Base-by-base conservation (phyloP, 2,888 invertebrate genomes). In the Drosophila melanosoma region DNA sequence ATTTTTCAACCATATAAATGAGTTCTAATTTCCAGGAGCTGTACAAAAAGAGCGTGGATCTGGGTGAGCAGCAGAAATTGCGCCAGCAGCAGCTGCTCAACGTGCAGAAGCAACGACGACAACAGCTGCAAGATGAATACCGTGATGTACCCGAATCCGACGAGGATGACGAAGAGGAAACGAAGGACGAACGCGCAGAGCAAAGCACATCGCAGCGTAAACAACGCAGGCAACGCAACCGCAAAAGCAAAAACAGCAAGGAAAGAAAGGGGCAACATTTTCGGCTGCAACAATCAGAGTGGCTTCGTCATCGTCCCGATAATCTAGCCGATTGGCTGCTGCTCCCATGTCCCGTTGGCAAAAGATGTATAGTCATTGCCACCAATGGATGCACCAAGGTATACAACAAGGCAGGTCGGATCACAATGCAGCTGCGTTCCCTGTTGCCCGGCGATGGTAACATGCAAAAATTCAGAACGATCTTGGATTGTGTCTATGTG, bases 201-300 rank as follows among this genome's bases (percentile, higher is more conserved):
- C 63, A 54, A 60, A 62, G 54, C 45, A 56, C 52, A 42, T 4
- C 61, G 36, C 65, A 63, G 17, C 71, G 59, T 15, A 65, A 40
- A 10, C 62, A 60, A 35, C 62, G 53, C 52, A 72, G 54, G 33
- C 69, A 58, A 42, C 66, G 60, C 32, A 40, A 35, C 11, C 38
- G 52, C 23, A 56, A 38, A 29, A 60, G 74, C 49, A 86, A 81
- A 15, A 70, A 75, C 36, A 67, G 51, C 12, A 79, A 76, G 36
- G 70, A 7, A 0, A 42, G n/a, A 49, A 58, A 51, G 11, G 48
- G 8, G 2, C 59, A 57, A 32, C 61, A 66, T 20, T 75, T 81
- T 20, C 94, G 95, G 80, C 93, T 99, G 10, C 99, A 99, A 97
- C 91, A 96, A 69, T 98, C 99, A 0, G 99, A 99, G 93, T 99